Conservation (phyloP, 2,113 vertebrate genomes). For the Mobula birostris region DNA sequence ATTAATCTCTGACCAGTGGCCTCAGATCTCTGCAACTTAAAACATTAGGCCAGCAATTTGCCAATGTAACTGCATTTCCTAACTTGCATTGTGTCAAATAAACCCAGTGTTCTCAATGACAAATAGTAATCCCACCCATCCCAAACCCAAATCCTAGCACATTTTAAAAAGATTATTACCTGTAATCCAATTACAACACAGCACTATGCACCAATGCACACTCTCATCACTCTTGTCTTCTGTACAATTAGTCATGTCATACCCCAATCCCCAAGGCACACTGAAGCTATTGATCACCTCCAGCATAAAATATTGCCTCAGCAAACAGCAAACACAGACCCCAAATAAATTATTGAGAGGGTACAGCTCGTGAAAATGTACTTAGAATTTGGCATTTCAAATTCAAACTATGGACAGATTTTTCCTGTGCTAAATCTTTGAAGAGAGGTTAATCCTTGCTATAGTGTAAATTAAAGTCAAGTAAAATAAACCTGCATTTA, state of each 20-base stretch:
- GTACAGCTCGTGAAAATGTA: background rate
- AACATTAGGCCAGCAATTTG: background rate
- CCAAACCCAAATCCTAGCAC: background rate
- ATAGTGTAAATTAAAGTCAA: background rate
- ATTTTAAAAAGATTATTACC: background rate
- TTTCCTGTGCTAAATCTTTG: background rate
- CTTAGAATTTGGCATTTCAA: background rate
- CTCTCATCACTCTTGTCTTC: background rate
- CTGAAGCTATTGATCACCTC: slow-evolving; percentile 31
- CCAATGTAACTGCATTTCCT: background rate
- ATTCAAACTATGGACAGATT: background rate
- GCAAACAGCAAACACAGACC: background rate
- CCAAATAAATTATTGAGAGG: slow-evolving; percentile 22
- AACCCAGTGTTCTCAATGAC: background rate
- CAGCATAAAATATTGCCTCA: background rate
- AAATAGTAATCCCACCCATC: background rate
- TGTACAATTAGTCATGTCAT: slow-evolving; percentile 28
- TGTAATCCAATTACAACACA: slow-evolving; percentile 14
- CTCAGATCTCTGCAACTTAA: background rate
- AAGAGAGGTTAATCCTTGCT: background rate
- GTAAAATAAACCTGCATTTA: background rate
- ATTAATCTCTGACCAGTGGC: background rate
- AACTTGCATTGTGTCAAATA: background rate
- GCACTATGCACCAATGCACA: no score
- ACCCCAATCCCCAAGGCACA: background rate